These are phyloP conservation scores for Kradibia gibbosae DNA, from an alignment of 1,140 invertebrate species.

Conservation along the genomic window DNA sequence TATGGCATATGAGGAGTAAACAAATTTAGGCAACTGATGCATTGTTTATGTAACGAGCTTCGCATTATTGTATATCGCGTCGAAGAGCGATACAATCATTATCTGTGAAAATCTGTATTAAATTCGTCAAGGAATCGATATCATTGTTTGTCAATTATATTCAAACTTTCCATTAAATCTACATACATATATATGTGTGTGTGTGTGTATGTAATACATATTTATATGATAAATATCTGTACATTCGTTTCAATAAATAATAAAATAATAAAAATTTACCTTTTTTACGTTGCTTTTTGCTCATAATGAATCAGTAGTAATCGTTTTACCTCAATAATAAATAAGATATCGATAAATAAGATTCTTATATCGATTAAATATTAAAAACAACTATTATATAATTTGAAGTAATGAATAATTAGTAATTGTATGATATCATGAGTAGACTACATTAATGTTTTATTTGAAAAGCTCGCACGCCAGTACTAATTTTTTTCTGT, in stretches of 20 bases:
- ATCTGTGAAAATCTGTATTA: slow-evolving; percentile 35
- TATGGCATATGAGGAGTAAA: slow-evolving; percentile 51
- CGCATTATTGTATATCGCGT: background rate
- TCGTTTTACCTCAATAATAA: too few species aligned
- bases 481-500: background rate
- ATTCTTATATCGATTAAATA: too few species aligned
- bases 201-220: background rate
- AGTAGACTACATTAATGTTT: background rate
- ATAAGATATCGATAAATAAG: too few species aligned
- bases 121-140: slow-evolving; percentile 54
- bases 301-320: too few species aligned
- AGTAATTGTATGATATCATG: background rate
- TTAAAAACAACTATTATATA: too few species aligned
- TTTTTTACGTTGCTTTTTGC: too few species aligned
- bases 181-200: background rate
- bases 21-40: slow-evolving; percentile 55
- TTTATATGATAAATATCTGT: too few species aligned
- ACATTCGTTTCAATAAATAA: too few species aligned
- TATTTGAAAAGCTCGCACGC: background rate
- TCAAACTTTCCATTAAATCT: background rate
- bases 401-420: too few species aligned
- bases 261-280: too few species aligned
- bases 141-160: slow-evolving; percentile 52
- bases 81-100: background rate
- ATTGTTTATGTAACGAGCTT: slow-evolving; percentile 45